phyloP scores from a whole-genome alignment of 2,113 vertebrate species.

The Theristicus caerulescens region DNA sequence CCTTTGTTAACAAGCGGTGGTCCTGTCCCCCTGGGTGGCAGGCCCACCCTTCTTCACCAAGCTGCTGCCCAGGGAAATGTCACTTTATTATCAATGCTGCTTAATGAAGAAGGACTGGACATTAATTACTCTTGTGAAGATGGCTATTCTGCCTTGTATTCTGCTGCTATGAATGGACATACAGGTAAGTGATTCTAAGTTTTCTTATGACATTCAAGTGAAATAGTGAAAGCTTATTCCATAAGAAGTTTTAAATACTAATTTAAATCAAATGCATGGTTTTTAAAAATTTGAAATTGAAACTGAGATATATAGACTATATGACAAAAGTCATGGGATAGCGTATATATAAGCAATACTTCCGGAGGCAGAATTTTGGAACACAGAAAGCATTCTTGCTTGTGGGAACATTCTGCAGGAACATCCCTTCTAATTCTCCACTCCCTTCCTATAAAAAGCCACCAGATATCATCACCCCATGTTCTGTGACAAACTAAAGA shows the following conservation, averaged over 20 bases:
- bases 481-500: background rate
- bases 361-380: background rate
- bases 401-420: background rate
- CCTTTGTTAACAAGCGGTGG: conserved; percentile 90
- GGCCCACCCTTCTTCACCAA: conserved; percentile 97
- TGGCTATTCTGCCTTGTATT: conserved; percentile 96
- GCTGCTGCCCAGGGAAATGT: conserved; percentile 99
- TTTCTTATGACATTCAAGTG: background rate
- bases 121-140: conserved; percentile 85
- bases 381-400: background rate
- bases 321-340: background rate
- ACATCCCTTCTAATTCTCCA: background rate
- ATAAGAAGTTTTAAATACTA: background rate
- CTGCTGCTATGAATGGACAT: conserved; percentile 98
- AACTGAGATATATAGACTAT: background rate
- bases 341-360: background rate
- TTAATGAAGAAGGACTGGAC: conserved; percentile 95
- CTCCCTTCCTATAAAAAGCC: background rate
- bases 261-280: background rate
- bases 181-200: conserved; percentile 77
- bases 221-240: background rate
- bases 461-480: background rate
- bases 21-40: conserved; percentile 99
- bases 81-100: conserved; percentile 99
- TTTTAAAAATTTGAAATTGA: background rate